Conservation (phyloP, 2,888 invertebrate species). For the Sphaerophoria rueppellii region DNA sequence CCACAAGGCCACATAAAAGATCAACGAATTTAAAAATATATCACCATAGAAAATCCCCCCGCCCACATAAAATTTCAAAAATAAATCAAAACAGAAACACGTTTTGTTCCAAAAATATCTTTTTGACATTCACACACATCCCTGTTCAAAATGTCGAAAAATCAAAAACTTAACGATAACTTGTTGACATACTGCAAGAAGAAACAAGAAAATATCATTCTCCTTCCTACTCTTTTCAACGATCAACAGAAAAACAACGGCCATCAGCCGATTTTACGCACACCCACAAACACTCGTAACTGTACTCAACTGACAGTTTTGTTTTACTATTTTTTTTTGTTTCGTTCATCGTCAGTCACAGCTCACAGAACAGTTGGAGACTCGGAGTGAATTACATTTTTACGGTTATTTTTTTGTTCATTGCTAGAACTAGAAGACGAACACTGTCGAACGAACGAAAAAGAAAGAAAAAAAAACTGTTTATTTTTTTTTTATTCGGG, state of each 20-base stretch:
- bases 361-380: conserved; percentile 3
- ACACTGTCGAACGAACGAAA: conserved; percentile 19
- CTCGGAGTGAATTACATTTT: conserved; percentile 19
- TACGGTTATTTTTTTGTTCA: conserved; percentile 27
- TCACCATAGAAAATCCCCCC: conserved; percentile 16
- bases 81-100: conserved; percentile 14
- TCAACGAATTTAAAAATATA: conserved; percentile 3
- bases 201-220: conserved; percentile 5
- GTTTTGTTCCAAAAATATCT: conserved; percentile 3
- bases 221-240: not conserved
- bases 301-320: conserved; percentile 26
- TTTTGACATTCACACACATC: conserved; percentile 8
- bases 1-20: not conserved
- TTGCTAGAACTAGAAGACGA: conserved; percentile 9
- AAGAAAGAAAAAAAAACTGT: not conserved
- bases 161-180: conserved; percentile 25
- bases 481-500: conserved; percentile 24
- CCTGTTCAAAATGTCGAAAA: conserved; percentile 18
- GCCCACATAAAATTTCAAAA: conserved; percentile 4
- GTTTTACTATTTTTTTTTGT: conserved; percentile 16
- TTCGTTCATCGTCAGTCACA: conserved; percentile 1
- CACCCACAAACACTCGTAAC: conserved; percentile 19
- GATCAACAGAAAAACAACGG: not conserved
- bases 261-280: conserved; percentile 18
- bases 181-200: conserved; percentile 41